Base-by-base conservation (phyloP, 2,797 vertebrate species). In the Xyrichtys novacula region DNA sequence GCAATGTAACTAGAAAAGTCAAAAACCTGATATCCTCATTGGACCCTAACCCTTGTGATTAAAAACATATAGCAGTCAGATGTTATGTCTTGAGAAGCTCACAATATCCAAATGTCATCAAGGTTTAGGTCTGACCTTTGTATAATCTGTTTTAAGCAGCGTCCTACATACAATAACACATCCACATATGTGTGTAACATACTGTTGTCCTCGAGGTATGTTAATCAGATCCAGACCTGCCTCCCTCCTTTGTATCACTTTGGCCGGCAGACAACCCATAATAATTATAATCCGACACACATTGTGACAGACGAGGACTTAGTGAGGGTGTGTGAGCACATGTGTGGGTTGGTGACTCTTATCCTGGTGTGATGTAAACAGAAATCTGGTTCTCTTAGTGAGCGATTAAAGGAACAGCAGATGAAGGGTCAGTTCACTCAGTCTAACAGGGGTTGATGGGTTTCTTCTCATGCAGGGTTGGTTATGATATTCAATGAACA, bases 181-280 rank as follows among this genome's bases (percentile, higher is more conserved):
- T 16, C 9, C 29, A 17, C 31, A 8, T 64, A 9, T 23, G 48
- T 47, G 57, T 40, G 20, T 28, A 11, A 49, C 68, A 50, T 48
- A 60, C 23, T 48, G 55, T 42, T 49, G 54, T 34, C 36, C 43
- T 16, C 28, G 63, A 88, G 83, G 65, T 75, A 80, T 89, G 90
- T 80, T 89, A 89, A 91, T 89, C 85, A 88, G 71, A 85, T 81
- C 84, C 90, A 91, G 85, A 86, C 70, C 60, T 69, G 59, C 49
- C 43, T 42, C 52, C 57, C 59, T 52, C 32, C 54, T 48, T 17
- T 53, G 49, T 15, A 64, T 38, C 31, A 2, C 11, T 54, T 48
- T 44, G 34, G 38, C 71, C 40, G 31, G 46, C 55, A 66, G 62
- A 80, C 74, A 53, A 43, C 46, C 26, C 31, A 68, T 23, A 71